phyloP scores from a whole-genome alignment of 2,113 vertebrate species.

The Engraulis encrasicolus region DNA sequence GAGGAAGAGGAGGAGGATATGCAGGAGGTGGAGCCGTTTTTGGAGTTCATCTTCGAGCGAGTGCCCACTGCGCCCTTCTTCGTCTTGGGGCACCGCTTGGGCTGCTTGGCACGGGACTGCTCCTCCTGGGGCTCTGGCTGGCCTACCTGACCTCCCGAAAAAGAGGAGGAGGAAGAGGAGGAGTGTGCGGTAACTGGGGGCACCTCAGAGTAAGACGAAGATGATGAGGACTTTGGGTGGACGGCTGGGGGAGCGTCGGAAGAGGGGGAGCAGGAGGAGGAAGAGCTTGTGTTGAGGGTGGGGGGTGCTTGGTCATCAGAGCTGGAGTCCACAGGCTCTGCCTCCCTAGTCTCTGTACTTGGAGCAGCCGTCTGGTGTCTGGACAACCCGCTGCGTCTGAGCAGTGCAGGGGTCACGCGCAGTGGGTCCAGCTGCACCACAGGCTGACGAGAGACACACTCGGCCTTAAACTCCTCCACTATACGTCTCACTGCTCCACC shows the following conservation, averaged over 20 bases:
- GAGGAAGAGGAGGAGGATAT: no score
- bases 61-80: not conserved
- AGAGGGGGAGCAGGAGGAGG: not conserved
- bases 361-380: not conserved
- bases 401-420: not conserved
- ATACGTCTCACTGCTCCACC: no score
- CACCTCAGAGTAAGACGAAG: no score
- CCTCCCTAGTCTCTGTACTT: not conserved
- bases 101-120: not conserved
- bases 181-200: no score
- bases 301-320: not conserved
- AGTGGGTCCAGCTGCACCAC: not conserved
- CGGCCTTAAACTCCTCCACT: not conserved
- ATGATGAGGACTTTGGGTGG: no score
- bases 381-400: not conserved
- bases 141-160: not conserved
- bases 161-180: not conserved
- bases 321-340: not conserved
- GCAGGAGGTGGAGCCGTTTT: no score
- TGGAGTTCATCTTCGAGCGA: not conserved
- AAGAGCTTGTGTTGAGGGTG: not conserved
- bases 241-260: no score
- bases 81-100: not conserved
- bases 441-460: not conserved
- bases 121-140: not conserved